Evolutionary conservation across 2,113 vertebrate species (phyloP), one percentile per base, ranked within the genome.

Genomic region (Nipponia nippon): DNA sequence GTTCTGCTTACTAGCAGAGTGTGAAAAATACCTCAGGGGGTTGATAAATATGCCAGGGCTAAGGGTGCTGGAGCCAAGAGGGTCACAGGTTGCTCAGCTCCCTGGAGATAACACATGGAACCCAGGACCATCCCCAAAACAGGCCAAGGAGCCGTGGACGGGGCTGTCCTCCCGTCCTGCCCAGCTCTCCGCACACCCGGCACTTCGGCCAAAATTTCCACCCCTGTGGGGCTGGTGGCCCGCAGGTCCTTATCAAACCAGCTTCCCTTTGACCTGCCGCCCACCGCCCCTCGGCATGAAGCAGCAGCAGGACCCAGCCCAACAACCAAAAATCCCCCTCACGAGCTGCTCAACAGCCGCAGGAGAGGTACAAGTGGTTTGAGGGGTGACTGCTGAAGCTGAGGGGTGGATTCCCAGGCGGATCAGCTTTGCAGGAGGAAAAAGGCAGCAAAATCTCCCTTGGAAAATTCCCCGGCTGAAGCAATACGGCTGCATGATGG

Each of bases 401-500:
- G 6, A 34, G 10, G 70, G 14, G 16, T 9, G 23, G 30, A 13
- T 27, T 80, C n/a, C 59, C 1, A 5, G 26, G 27, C 1, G 3
- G 59, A 50, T 18, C 3, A 3, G 29, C 63, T 70, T 26, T 36
- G 49, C 36, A 63, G 61, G 26, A 71, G 32, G 55, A 46, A 53
- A 44, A 85, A 56, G 19, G 86, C 46, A 86, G 38, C 9, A 6
- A 66, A 50, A 10, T 16, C n/a, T 55, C 52, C 52, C 73, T 44
- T 1, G 18, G 83, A 11, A 72, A 59, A 56, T 1, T 4, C 46
- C 38, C 65, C 17, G 21, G 70, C 15, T 40, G 67, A 26, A 73
- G 71, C 16, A 8, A 1, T 1, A 1, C 0, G 8, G 67, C 11
- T 1, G 8, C 1, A 0, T 1, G 27, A 14, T 11, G 70, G 75